Evolutionary conservation across 2,113 vertebrate genomes (phyloP).

Genomic region (Microcebus tavaratra): DNA sequence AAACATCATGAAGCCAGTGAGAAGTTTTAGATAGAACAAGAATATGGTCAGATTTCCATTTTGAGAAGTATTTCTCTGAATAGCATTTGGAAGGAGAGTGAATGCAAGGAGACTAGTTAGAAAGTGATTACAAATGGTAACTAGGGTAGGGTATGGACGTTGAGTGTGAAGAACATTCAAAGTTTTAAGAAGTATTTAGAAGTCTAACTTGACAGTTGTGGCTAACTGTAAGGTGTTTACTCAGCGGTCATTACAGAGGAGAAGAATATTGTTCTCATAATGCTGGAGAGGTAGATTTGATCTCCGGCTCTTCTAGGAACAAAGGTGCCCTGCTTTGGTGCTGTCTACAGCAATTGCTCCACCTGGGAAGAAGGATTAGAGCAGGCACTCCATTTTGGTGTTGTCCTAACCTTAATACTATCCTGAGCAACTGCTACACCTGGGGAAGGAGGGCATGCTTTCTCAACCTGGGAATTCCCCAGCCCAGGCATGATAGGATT

Average conservation of each 20-base stretch:
- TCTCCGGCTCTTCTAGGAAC: no score
- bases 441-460: no score
- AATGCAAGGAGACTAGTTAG: neutral
- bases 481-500: no score
- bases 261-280: neutral
- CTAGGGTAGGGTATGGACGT: neutral
- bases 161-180: neutral
- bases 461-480: no score
- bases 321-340: no score
- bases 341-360: no score
- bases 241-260: neutral
- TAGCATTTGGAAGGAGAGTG: neutral
- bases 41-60: neutral
- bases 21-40: neutral
- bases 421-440: no score
- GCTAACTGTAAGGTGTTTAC: neutral
- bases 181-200: neutral
- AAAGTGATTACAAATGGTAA: neutral
- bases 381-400: no score
- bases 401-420: no score
- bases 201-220: neutral
- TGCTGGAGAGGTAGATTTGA: neutral
- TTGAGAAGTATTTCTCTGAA: neutral
- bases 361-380: no score
- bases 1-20: neutral